Base-by-base conservation (phyloP, 2,797 vertebrate species). In the Hydrocynus forskahlii region DNA sequence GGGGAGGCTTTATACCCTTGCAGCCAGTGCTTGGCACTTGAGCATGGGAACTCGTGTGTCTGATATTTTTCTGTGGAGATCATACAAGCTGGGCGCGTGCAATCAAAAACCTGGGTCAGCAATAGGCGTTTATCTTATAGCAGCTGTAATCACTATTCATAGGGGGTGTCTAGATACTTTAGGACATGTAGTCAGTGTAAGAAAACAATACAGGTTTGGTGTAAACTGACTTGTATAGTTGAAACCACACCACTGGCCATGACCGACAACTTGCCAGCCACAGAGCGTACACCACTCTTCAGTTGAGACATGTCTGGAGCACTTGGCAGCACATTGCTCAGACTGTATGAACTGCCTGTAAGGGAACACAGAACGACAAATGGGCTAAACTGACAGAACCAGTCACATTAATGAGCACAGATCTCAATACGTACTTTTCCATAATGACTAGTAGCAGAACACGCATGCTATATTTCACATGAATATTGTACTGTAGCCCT, bases 221-320 rank as follows among this genome's bases (percentile, higher is more conserved):
- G 35, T 38, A 35, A n/a, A 86, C 92, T 78, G 1, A 98, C 98
- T 97, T 99, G 98, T 87, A 99, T 97, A 10, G 97, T 93, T 48
- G 90, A 96, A 89, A 99, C 96, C 1, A 99, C 97, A 0, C 97
- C 98, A 12, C 96, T 99, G 81, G 98, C 98, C 89, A 99, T 96
- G 68, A 97, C 96, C 0, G 97, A 99, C 48, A 99, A 96, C 68
- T 94, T 97, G 16, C 98, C 98, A 0, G 98, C 98, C 0, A 99
- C 96, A 0, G 96, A 96, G 75, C 95, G 94, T 43, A 99, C 96
- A 0, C 98, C 97, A 62, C 96, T 95, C 89, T 95, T 97, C 83
- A 99, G 95, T 88, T 98, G 97, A 0, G 95, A 85, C 95, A 99
- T 97, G 92, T 99, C 97, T 0, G 98, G 97, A 70, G 97, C 95